A percentile compares a stretch with the other conserved stretches of the same genome.
Conservation (phyloP, 2,113 vertebrate species). For the Piaya cayana region DNA sequence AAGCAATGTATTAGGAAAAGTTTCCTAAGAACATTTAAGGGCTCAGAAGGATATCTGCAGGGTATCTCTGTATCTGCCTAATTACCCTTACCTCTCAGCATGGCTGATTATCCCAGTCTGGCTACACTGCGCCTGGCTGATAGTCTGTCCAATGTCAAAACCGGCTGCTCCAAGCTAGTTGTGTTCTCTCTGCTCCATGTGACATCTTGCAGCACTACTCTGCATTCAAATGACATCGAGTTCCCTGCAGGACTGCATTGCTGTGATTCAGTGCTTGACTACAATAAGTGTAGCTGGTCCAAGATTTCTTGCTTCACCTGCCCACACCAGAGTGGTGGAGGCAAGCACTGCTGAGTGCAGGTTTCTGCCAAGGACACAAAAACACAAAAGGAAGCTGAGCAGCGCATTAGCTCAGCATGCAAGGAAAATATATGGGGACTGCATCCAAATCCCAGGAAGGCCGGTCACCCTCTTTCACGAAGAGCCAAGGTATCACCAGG, state of each 20-base stretch:
- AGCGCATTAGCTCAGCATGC: background rate
- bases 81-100: slow-evolving; percentile 26
- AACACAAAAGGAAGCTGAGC: background rate
- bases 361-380: background rate
- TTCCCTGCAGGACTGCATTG: background rate
- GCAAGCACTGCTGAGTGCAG: background rate
- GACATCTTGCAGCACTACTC: background rate
- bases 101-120: slow-evolving; percentile 12
- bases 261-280: background rate
- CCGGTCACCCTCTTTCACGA: background rate
- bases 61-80: slow-evolving; percentile 20
- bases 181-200: background rate
- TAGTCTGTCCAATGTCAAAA: background rate
- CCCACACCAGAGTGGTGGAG: fast-evolving
- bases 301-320: background rate
- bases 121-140: background rate
- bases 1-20: background rate
- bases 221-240: background rate
- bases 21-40: slow-evolving; percentile 7
- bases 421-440: background rate
- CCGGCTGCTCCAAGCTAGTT: fast-evolving
- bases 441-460: background rate
- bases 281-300: background rate
- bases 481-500: background rate
- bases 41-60: slow-evolving; percentile 48